phyloP scores from a whole-genome alignment of 2,797 vertebrate genomes.

The Mastacembelus armatus region DNA sequence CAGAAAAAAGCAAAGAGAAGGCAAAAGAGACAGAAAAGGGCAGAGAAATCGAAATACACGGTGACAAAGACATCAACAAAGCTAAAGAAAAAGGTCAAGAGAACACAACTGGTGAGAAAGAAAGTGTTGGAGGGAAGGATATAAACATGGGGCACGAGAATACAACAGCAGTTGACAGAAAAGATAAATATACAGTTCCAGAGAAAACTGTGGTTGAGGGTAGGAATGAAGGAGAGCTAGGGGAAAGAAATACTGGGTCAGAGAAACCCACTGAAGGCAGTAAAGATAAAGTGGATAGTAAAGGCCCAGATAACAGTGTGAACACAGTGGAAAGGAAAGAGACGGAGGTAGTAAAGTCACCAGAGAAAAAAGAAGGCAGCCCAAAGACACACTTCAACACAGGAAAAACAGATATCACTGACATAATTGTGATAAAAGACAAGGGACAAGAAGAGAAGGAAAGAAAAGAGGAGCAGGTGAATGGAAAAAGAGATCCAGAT shows the following conservation, averaged over 20 bases:
- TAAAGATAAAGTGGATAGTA: constrained; percentile 60
- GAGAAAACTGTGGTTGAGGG: constrained; percentile 53
- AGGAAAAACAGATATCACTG: constrained; percentile 63
- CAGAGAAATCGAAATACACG: constrained; percentile 53
- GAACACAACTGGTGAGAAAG: constrained; percentile 44
- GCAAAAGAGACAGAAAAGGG: constrained; percentile 40
- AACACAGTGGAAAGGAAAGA: constrained; percentile 71
- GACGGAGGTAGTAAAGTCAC: constrained; percentile 43
- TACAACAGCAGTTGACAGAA: constrained; percentile 53
- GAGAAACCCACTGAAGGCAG: constrained; percentile 51
- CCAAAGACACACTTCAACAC: constrained; percentile 35
- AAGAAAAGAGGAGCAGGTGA: constrained; percentile 75
- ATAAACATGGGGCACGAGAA: constrained; percentile 54
- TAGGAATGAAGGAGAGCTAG: constrained; percentile 45
- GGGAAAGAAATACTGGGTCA: constrained; percentile 50
- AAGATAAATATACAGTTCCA: constrained; percentile 64
- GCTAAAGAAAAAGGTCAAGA: constrained; percentile 55
- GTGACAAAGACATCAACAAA: constrained; percentile 55
- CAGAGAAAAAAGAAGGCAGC: constrained; percentile 49
- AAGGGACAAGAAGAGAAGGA: constrained; percentile 72
- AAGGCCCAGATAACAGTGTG: constrained; percentile 64
- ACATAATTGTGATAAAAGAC: constrained; percentile 67
- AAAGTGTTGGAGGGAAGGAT: constrained; percentile 44
- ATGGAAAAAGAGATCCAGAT: constrained; percentile 65
- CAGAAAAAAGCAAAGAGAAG: constrained; percentile 68